Conservation (phyloP, 2,888 invertebrate genomes). For the Acanthococcus lagerstroemiae region DNA sequence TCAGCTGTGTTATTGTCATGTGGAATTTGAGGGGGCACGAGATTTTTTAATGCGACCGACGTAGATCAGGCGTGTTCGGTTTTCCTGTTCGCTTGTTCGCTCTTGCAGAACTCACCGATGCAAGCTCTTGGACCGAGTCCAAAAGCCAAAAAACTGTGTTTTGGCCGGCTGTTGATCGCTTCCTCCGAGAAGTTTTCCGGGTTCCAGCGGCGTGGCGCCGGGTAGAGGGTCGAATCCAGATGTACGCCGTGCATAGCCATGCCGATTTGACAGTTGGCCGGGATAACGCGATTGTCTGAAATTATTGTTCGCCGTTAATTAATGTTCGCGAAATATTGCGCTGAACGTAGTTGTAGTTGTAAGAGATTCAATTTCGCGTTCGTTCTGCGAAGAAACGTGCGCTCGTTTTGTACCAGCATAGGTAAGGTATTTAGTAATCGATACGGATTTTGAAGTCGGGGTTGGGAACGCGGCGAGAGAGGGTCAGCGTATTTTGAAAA, state of each 20-base stretch:
- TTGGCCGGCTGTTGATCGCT: constrained; percentile 2
- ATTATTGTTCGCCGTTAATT: neutral
- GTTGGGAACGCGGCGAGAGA: too few species aligned
- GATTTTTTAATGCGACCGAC: too few species aligned
- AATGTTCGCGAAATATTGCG: neutral
- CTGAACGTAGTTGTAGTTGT: too few species aligned
- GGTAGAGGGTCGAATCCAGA: constrained; percentile 3
- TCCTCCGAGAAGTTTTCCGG: constrained; percentile 8
- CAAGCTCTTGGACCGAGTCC: constrained; percentile 14
- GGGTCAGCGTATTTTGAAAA: too few species aligned
- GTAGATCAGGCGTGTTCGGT: neutral
- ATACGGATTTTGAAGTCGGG: too few species aligned
- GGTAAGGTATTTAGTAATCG: too few species aligned
- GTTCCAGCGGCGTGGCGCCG: constrained; percentile 13
- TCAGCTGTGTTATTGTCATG: too few species aligned
- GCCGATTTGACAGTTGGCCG: constrained; percentile 12
- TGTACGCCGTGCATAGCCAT: constrained; percentile 19
- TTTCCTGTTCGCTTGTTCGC: too few species aligned
- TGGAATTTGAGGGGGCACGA: too few species aligned
- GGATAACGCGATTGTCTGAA: constrained; percentile 16
- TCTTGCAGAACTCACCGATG: constrained; percentile 16
- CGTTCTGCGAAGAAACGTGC: too few species aligned
- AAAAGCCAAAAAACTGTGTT: constrained; percentile 9
- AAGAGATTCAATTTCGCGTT: too few species aligned
- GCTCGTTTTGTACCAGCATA: too few species aligned